Percentiles rank a stretch among this genome's conserved stretches.
Conservation (phyloP, 2,888 invertebrate genomes). For the Stenchaetothrips biformis region DNA sequence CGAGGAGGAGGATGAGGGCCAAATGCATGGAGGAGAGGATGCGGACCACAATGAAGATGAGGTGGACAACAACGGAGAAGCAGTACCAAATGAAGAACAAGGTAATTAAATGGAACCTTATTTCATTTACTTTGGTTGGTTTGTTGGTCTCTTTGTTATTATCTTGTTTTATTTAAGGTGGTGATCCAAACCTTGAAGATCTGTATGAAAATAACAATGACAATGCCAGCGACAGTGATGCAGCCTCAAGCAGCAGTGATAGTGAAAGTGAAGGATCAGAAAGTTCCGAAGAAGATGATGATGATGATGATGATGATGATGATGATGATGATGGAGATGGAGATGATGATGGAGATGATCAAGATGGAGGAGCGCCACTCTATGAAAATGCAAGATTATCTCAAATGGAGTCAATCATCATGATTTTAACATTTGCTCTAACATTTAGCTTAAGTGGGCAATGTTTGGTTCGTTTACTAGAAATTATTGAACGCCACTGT, state of each 20-base stretch:
- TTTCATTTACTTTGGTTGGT: too few relatives aligned
- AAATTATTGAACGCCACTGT: background rate
- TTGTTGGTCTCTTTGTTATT: too few relatives aligned
- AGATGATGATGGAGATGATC: background rate
- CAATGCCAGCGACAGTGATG: too few relatives aligned
- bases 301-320: background rate
- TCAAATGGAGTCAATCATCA: background rate
- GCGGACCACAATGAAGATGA: too few relatives aligned
- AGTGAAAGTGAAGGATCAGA: background rate
- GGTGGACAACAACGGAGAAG: too few relatives aligned
- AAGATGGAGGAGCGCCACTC: background rate
- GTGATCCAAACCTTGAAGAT: too few relatives aligned
- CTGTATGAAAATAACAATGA: too few relatives aligned
- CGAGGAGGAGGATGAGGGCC: too few relatives aligned
- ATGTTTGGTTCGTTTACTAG: background rate
- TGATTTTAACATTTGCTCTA: constrained; percentile 3
- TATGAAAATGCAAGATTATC: background rate
- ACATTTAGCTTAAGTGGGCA: background rate
- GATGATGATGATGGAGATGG: background rate
- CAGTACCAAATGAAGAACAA: too few relatives aligned
- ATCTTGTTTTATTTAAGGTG: too few relatives aligned
- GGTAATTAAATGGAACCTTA: too few relatives aligned
- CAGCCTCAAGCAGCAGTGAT: background rate
- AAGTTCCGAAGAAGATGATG: background rate
- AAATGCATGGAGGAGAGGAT: too few relatives aligned